A percentile compares a stretch with the other conserved stretches of the same genome.
These are phyloP conservation scores for Pleuronectes platessa DNA, from an alignment of 2,113 vertebrate genomes.

Conservation along the genomic window DNA sequence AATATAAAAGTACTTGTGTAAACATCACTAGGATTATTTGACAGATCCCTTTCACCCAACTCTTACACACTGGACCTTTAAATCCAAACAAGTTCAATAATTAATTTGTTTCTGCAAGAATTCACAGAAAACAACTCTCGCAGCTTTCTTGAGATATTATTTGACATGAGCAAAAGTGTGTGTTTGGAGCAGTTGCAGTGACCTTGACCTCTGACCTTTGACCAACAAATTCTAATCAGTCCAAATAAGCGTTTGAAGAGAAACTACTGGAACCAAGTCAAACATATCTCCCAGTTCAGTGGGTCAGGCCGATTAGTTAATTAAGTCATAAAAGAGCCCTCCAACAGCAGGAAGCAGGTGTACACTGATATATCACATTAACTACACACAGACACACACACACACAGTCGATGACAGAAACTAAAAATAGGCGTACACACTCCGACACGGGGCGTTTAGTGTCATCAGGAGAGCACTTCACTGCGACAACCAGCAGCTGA, in stretches of 20 bases:
- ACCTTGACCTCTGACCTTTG: background rate
- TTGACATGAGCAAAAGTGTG: no score
- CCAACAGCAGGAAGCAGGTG: background rate
- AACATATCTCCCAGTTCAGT: background rate
- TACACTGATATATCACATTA: background rate
- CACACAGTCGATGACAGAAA: background rate
- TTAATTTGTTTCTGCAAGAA: background rate
- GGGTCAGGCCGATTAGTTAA: background rate
- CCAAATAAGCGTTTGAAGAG: no score
- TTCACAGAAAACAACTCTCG: no score
- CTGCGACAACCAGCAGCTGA: constrained; percentile 62
- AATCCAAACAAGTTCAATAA: background rate
- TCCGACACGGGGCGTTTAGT: constrained; percentile 37
- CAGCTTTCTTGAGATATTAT: no score
- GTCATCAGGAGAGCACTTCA: constrained; percentile 66
- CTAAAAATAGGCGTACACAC: constrained; percentile 17
- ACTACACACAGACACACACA: background rate
- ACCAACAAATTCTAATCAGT: no score
- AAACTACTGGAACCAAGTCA: background rate
- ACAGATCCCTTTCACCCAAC: no score
- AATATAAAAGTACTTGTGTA: no score
- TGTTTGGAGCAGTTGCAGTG: background rate
- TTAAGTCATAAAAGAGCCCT: background rate
- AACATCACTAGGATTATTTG: no score
- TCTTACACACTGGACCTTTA: background rate